Evolutionary conservation across 1,140 invertebrate genomes (phyloP), one percentile per base, ranked within the genome.

Genomic region (Steinernema khuongi): DNA sequence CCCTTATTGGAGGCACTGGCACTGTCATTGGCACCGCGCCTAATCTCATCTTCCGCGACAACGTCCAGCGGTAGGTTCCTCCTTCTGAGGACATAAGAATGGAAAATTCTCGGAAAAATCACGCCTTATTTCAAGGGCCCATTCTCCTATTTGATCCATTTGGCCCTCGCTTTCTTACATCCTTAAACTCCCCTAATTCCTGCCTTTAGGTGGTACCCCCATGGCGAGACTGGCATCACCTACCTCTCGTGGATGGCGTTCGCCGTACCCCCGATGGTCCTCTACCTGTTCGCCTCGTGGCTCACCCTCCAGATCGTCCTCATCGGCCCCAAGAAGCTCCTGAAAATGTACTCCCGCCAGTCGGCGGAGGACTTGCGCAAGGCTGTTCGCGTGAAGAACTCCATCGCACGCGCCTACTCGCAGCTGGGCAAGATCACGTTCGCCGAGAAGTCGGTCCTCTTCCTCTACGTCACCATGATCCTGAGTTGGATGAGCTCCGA

Each of bases 11-110:
- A 36, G 86, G 86, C 11, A 87, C 86, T 7, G 86, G 86, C 1
- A 85, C 86, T 1, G 76, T 87, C 1, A 87, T 84, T 18, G 86
- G 86, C 1, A 86, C 86, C 7, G 85, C 83, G 1, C 85, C 86
- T 0, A 87, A 87, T 71, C 76, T 86, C 18, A 91, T 93, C 0
- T 90, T 93, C 77, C 92, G 92, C 83, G 91, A 90, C 18, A 89
- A 91, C 68, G 18, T 78, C 18, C 60, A 77, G 22, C 14, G 14
- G 50, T 41, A 41, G 7, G 36, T 11, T 41, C n/a, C n/a, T 41
- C n/a, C n/a, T 41, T 41, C 36, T 41, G 36, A 41, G 36, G n/a
- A n/a, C n/a, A n/a, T n/a, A n/a, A n/a, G n/a, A n/a, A n/a, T n/a
- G n/a, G n/a, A n/a, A n/a, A n/a, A n/a, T n/a, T n/a, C n/a, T n/a